These are phyloP conservation scores for Nothobranchius kuhntae DNA, from an alignment of 2,113 vertebrate species.

Conservation along the genomic window DNA sequence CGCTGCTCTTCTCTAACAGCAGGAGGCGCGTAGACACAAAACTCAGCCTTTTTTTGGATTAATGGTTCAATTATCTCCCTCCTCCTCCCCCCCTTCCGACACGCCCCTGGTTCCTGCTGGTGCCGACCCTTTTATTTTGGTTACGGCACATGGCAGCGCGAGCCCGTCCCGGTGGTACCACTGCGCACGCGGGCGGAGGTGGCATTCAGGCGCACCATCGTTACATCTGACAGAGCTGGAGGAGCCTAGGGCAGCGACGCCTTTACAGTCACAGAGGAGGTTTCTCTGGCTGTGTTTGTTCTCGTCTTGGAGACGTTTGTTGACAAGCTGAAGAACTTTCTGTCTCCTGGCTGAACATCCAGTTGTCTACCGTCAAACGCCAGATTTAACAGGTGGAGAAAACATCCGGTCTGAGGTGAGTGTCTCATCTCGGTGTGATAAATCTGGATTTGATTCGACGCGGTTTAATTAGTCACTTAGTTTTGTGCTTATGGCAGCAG, in stretches of 20 bases:
- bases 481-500: not conserved
- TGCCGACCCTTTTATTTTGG: slow-evolving; percentile 74
- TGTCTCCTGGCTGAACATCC: not conserved
- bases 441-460: not conserved
- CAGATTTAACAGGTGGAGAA: slow-evolving; percentile 43
- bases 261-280: not conserved
- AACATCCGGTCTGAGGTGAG: slow-evolving; percentile 39
- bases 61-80: slow-evolving; percentile 62
- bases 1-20: slow-evolving; percentile 15
- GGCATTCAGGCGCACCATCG: slow-evolving; percentile 25
- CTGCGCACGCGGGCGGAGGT: slow-evolving; percentile 52
- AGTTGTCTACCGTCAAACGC: not conserved
- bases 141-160: slow-evolving; percentile 71
- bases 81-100: slow-evolving; percentile 35
- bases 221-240: not conserved
- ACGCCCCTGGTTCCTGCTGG: slow-evolving; percentile 51
- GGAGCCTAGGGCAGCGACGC: not conserved
- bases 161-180: slow-evolving; percentile 22
- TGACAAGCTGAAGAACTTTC: slow-evolving; percentile 9
- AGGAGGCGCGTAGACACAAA: slow-evolving; percentile 67
- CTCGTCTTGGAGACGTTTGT: slow-evolving; percentile 7
- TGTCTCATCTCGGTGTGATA: not conserved
- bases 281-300: not conserved
- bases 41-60: slow-evolving; percentile 2
- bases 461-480: not conserved